phyloP scores from a whole-genome alignment of 1,140 invertebrate genomes.

The Octopus sinensis region DNA sequence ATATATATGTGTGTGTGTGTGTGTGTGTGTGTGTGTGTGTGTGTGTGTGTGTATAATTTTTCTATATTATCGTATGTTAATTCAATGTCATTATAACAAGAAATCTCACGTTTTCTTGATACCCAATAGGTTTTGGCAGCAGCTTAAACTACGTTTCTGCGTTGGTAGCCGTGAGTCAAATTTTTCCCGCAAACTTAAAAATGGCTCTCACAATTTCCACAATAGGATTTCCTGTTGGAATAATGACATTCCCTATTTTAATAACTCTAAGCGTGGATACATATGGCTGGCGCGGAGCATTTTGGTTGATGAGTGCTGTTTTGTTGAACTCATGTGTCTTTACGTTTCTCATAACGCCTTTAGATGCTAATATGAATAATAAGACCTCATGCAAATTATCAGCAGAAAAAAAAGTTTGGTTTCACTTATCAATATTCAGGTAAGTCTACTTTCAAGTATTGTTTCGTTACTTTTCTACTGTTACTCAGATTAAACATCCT shows the following conservation, averaged over 20 bases:
- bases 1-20: too few relatives aligned
- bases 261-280: not conserved
- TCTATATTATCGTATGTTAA: not conserved
- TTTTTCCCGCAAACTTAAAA: not conserved
- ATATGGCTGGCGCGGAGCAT: not conserved
- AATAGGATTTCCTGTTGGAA: not conserved
- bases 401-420: not conserved
- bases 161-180: not conserved
- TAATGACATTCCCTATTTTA: not conserved
- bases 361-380: not conserved
- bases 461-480: not conserved
- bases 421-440: not conserved
- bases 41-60: not conserved
- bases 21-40: not conserved
- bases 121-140: not conserved
- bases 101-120: not conserved
- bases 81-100: not conserved
- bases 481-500: not conserved
- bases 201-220: not conserved
- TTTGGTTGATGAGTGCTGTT: not conserved
- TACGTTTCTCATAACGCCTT: not conserved
- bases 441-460: not conserved
- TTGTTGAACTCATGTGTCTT: not conserved
- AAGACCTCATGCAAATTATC: not conserved
- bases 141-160: not conserved